Base-by-base conservation (phyloP, 2,888 invertebrate species). In the Mechanitis messenoides region DNA sequence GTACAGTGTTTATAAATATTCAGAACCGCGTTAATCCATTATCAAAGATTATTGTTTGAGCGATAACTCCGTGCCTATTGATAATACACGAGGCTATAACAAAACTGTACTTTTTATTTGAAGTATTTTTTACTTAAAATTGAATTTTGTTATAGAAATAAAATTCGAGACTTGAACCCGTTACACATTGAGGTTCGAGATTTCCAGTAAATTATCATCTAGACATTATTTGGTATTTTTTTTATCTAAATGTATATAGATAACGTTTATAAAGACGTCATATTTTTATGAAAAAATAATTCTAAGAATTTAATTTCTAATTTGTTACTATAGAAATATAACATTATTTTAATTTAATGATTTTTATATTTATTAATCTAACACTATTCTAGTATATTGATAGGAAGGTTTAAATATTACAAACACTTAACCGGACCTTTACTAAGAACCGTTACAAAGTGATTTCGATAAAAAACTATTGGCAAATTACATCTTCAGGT, bases 1-100 rank as follows among this genome's bases (percentile, higher is more conserved):
- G 80, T 88, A 82, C 80, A 78, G 79, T 83, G 80, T 88, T 87
- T 88, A 85, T 84, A 87, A 86, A 88, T 85, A 86, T 80, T 75
- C 81, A 70, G 70, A 73, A 76, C 75, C 77, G 80, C 77, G 85
- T 75, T 89, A 89, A 89, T 89, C 88, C 89, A 81, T 84, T 86
- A 89, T 87, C 85, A 81, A 72, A 88, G 89, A 89, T 89, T 89
- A 89, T 84, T 83, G 84, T 82, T 80, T 71, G 67, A 69, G 74
- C 84, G 87, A 87, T 88, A 88, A 86, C 79, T 77, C 72, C 76
- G 77, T 74, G 78, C 79, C 76, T 76, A 74, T 73, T 72, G 68
- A 71, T 71, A 75, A 76, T 80, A 66, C 38, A 5, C 33, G 50
- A 50, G 50, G 50, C 31, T 50, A 50, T 28, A 50, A 50, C 11